These are phyloP conservation scores for Panagrolaimus sp. DNA, from an alignment of 1,140 invertebrate species.

Conservation along the genomic window DNA sequence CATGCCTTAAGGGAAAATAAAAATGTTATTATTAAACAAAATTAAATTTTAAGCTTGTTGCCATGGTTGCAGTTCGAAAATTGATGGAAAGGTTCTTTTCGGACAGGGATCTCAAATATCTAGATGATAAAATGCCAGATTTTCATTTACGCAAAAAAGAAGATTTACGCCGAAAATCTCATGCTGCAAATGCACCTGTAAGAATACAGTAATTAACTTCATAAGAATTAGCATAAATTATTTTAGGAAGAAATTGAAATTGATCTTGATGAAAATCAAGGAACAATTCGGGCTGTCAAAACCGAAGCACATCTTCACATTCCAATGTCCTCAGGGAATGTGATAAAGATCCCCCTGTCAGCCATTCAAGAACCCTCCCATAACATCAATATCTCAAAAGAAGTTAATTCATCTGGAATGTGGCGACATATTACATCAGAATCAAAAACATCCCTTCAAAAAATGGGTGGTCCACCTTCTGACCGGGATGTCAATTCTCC, in stretches of 20 bases:
- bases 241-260: slow-evolving; percentile 45
- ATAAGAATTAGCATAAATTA: slow-evolving; percentile 17
- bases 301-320: slow-evolving; percentile 70
- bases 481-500: slow-evolving; percentile 35
- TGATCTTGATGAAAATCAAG: slow-evolving; percentile 56
- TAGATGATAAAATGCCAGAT: slow-evolving; percentile 95
- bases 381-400: slow-evolving; percentile 81
- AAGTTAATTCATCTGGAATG: slow-evolving; percentile 82
- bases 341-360: slow-evolving; percentile 80
- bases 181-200: slow-evolving; percentile 22
- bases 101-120: slow-evolving; percentile 83
- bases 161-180: slow-evolving; percentile 55
- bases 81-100: slow-evolving; percentile 83
- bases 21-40: too few relatives aligned
- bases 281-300: slow-evolving; percentile 59
- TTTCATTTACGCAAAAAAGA: slow-evolving; percentile 73
- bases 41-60: slow-evolving; percentile 71
- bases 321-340: slow-evolving; percentile 79
- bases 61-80: slow-evolving; percentile 93
- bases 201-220: slow-evolving; percentile 10
- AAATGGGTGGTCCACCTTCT: slow-evolving; percentile 16
- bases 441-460: slow-evolving; percentile 40
- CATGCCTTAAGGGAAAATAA: too few relatives aligned
- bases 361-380: slow-evolving; percentile 62
- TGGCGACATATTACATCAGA: slow-evolving; percentile 83